A percentile compares a stretch with the other conserved stretches of the same genome.
These are phyloP conservation scores for Asbolus verrucosus DNA, from an alignment of 1,140 invertebrate species.

Conservation along the genomic window DNA sequence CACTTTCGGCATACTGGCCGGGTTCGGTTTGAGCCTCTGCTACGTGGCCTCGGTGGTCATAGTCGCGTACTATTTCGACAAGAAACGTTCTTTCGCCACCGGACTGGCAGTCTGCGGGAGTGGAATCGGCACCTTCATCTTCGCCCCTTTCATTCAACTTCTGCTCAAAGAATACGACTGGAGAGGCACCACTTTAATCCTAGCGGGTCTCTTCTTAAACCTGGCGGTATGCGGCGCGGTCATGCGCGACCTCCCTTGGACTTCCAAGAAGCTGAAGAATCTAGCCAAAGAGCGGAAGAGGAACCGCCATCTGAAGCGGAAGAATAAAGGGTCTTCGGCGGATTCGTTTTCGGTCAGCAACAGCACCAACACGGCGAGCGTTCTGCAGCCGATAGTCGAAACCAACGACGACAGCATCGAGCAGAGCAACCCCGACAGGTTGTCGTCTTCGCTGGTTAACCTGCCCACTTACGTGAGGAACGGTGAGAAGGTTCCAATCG, in stretches of 20 bases:
- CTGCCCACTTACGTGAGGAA: slow-evolving; percentile 85
- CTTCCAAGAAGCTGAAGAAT: slow-evolving; percentile 73
- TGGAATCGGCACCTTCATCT: slow-evolving; percentile 91
- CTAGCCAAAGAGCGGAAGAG: slow-evolving; percentile 73
- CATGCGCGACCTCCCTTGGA: slow-evolving; percentile 86
- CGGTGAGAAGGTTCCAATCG: slow-evolving; percentile 79
- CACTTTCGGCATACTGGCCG: slow-evolving; percentile 88
- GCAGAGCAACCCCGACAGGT: slow-evolving; percentile 62
- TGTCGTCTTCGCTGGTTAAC: slow-evolving; percentile 83
- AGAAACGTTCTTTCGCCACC: slow-evolving; percentile 90
- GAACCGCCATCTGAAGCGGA: slow-evolving; percentile 71
- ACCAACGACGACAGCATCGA: slow-evolving; percentile 53
- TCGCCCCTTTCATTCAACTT: slow-evolving; percentile 86
- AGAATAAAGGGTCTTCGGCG: slow-evolving; percentile 70
- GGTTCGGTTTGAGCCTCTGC: slow-evolving; percentile 87
- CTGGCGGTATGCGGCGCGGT: slow-evolving; percentile 88
- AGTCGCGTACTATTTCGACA: slow-evolving; percentile 97
- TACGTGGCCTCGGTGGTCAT: slow-evolving; percentile 93
- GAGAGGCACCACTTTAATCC: slow-evolving; percentile 84
- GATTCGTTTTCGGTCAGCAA: slow-evolving; percentile 76
- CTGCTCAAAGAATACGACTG: slow-evolving; percentile 85
- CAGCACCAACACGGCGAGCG: slow-evolving; percentile 73
- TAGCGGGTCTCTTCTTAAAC: slow-evolving; percentile 88
- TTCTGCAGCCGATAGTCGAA: slow-evolving; percentile 63
- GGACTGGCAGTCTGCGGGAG: slow-evolving; percentile 93